A percentile compares a stretch with the other conserved stretches of the same genome.
Evolutionary conservation across 2,888 invertebrate genomes (phyloP).

Genomic region (Acanthopleura granulata): DNA sequence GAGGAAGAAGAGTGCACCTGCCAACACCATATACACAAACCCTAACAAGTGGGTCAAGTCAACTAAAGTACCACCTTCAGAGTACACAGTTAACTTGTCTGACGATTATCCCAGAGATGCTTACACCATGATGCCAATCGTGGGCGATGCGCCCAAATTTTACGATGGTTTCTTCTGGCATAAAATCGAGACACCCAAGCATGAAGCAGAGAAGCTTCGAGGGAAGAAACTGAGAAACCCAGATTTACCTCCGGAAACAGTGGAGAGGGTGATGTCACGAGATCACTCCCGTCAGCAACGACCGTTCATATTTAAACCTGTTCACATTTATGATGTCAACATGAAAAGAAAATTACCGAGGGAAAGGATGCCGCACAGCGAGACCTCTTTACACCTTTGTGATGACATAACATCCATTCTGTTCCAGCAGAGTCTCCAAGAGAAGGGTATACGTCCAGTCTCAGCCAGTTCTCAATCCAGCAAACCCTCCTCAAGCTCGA

Average conservation of each 20-base stretch:
- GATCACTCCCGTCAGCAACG: constrained; percentile 49
- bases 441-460: not conserved
- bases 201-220: constrained; percentile 26
- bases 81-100: constrained; percentile 47
- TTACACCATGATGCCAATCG: constrained; percentile 60
- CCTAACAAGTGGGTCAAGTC: constrained; percentile 56
- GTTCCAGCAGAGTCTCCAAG: constrained; percentile 47
- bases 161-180: constrained; percentile 42
- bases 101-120: constrained; percentile 67
- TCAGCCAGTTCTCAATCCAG: not conserved
- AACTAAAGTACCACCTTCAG: constrained; percentile 47
- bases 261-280: constrained; percentile 41
- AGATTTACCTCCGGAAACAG: constrained; percentile 52
- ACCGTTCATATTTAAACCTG: constrained; percentile 61
- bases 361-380: constrained; percentile 48
- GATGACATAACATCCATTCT: constrained; percentile 55
- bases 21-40: constrained; percentile 29
- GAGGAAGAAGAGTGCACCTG: not conserved
- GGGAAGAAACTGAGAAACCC: constrained; percentile 45
- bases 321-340: constrained; percentile 60
- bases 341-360: constrained; percentile 56
- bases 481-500: not conserved
- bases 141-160: constrained; percentile 48
- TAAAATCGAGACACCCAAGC: not conserved
- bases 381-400: constrained; percentile 56